Conservation (phyloP, 2,888 invertebrate genomes). For the Suillia variegata region DNA sequence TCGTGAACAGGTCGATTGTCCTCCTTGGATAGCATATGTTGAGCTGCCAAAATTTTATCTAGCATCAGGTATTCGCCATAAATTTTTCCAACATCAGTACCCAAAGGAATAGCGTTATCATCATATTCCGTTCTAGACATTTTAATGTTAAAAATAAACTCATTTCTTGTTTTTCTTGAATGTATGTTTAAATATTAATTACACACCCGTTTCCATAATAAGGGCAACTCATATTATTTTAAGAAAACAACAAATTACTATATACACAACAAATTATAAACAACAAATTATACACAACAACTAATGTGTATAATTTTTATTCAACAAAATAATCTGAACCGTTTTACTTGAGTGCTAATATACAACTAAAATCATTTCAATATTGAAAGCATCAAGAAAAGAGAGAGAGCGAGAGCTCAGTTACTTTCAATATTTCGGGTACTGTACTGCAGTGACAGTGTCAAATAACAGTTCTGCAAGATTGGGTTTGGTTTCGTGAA, state of each 20-base stretch:
- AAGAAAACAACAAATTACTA: no score
- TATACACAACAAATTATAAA: no score
- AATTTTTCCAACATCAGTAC: constrained; percentile 78
- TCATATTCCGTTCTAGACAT: constrained; percentile 41
- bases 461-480: constrained; percentile 33
- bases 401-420: no score
- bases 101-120: constrained; percentile 62
- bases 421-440: background rate
- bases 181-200: constrained; percentile 3
- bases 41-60: constrained; percentile 82
- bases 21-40: constrained; percentile 78
- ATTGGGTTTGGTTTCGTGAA: constrained; percentile 31
- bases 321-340: background rate
- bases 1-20: constrained; percentile 84
- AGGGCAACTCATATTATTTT: constrained; percentile 52
- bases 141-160: background rate
- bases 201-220: constrained; percentile 49
- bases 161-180: no score
- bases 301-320: background rate
- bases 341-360: background rate
- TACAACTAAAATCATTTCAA: constrained; percentile 9
- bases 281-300: no score
- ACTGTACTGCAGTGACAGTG: constrained; percentile 16
- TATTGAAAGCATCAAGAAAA: no score
- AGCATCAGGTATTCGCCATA: constrained; percentile 91